Percentiles rank a stretch among this genome's conserved stretches.
These are phyloP conservation scores for Pandemis cinnamomeana DNA, from an alignment of 2,888 invertebrate genomes.

Conservation along the genomic window DNA sequence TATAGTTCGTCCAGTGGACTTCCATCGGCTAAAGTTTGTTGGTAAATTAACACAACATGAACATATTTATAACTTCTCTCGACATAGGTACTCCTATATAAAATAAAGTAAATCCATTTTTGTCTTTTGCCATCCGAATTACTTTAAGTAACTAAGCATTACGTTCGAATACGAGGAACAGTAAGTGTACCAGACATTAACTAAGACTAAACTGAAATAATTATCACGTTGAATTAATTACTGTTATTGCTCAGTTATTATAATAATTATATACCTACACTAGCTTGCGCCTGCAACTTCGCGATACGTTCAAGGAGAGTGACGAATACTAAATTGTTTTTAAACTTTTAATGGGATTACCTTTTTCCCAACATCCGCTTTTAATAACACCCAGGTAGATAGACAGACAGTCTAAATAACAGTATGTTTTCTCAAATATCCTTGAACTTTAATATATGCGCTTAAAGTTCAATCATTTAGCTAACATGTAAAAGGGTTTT, in stretches of 20 bases:
- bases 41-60: background rate
- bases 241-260: background rate
- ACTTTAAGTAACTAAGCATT: background rate
- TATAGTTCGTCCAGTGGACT: background rate
- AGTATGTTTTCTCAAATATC: no score
- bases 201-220: background rate
- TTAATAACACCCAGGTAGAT: no score
- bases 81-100: background rate
- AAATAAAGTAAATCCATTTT: background rate
- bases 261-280: no score
- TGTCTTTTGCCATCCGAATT: no score
- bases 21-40: background rate
- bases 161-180: background rate
- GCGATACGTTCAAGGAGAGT: no score
- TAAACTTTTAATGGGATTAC: no score
- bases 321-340: no score
- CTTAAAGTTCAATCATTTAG: background rate
- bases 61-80: background rate
- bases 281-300: no score
- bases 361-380: no score
- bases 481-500: constrained; percentile 4
- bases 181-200: background rate
- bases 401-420: no score
- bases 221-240: background rate
- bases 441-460: no score